phyloP scores from a whole-genome alignment of 2,888 invertebrate species.

The Alviniconcha strummeri region DNA sequence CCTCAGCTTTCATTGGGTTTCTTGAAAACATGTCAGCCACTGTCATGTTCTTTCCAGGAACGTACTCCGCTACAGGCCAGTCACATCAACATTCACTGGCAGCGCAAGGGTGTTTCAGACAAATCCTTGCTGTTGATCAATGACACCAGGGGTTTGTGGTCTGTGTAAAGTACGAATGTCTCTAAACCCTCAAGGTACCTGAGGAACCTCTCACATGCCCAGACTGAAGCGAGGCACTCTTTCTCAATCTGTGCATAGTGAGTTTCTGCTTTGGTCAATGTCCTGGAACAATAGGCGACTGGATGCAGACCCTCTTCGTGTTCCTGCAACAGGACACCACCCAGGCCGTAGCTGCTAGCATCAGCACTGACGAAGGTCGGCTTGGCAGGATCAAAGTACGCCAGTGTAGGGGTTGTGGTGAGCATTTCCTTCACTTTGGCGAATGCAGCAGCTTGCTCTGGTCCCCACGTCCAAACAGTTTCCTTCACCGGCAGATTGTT shows the following conservation, averaged over 20 bases:
- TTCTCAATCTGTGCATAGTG: constrained; percentile 4
- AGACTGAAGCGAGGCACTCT: background rate
- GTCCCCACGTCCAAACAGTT: constrained; percentile 9
- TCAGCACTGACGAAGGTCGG: constrained; percentile 1
- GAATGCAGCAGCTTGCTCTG: constrained; percentile 4
- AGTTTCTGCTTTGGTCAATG: background rate
- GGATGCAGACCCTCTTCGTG: background rate
- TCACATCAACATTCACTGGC: constrained; percentile 20
- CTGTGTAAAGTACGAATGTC: background rate
- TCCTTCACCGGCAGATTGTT: constrained; percentile 10
- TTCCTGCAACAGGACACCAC: background rate
- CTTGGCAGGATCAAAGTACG: constrained; percentile 12
- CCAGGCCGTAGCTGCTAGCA: background rate
- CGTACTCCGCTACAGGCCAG: background rate
- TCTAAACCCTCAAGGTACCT: constrained; percentile 10
- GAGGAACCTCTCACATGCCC: constrained; percentile 12
- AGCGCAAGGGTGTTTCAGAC: background rate
- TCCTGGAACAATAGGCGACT: constrained; percentile 9
- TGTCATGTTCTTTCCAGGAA: background rate
- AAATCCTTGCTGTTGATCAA: constrained; percentile 8
- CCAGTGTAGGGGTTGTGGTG: background rate
- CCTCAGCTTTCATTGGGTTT: background rate
- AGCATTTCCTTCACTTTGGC: background rate
- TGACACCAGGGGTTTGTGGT: constrained; percentile 28
- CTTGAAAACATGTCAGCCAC: constrained; percentile 17